Evolutionary conservation across 2,888 invertebrate species (phyloP), one percentile per base, ranked within the genome.

Genomic region (Idaea biselata): DNA sequence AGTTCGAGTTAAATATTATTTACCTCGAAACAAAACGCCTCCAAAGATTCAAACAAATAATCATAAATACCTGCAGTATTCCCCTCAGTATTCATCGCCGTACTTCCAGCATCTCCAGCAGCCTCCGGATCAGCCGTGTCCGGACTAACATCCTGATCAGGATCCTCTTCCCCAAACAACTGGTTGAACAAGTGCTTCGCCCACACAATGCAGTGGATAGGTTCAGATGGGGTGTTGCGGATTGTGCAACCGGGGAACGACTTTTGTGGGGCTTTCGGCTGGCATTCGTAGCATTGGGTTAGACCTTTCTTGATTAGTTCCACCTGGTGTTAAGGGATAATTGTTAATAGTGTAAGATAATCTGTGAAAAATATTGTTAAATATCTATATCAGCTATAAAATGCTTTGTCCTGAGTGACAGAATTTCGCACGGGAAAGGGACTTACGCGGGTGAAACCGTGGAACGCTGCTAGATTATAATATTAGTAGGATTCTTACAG

Each of bases 201-300:
- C 99, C 99, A 99, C 18, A 99, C 99, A 73, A 99, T 98, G 85
- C 99, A 99, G 88, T 99, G 99, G 73, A 99, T 99, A 0, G 98
- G 98, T 85, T 99, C 99, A 0, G 99, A 99, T 0, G 99, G 99
- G 0, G 99, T 99, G 84, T 99, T 99, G 56, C 99, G 94, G 73
- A 99, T 99, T 1, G 99, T 99, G 84, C 99, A 99, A 0, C 99
- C 99, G 0, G 99, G 99, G 89, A 95, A 99, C 6, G 97, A 96
- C 84, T 98, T 99, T 80, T 98, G 97, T 17, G 96, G 94, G 7
- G 97, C 95, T 86, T 98, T 98, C 0, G 98, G 97, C 61, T 96
- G 95, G 83, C 99, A 99, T 86, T 99, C 99, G 77, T 99, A 99
- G 86, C 99, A 99, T 79, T 98, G 98, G 1, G 98, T 98, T 1